Percentiles rank a stretch among this genome's conserved stretches.
Evolutionary conservation across 2,797 vertebrate genomes (phyloP).

Genomic region (Molothrus ater): DNA sequence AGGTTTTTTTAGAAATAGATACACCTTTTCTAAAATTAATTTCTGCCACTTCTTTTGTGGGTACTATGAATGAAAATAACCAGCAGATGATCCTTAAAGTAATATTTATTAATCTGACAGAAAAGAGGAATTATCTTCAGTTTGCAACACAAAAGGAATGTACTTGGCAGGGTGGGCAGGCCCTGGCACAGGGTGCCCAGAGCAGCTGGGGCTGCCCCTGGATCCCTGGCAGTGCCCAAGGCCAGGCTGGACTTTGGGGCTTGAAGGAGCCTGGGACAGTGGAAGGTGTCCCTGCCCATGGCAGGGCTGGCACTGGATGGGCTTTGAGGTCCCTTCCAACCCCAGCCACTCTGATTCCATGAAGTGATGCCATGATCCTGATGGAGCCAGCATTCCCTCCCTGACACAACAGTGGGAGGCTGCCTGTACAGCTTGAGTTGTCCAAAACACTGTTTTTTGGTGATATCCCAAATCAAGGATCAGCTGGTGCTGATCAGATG

Average conservation of each 20-base stretch:
- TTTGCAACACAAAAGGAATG: background rate
- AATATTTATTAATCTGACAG: background rate
- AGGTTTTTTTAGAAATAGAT: background rate
- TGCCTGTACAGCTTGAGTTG: background rate
- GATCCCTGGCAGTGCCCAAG: background rate
- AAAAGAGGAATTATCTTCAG: background rate
- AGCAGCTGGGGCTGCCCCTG: background rate
- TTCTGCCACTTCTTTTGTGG: background rate
- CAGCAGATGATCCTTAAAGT: background rate
- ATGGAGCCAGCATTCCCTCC: background rate
- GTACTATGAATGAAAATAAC: background rate
- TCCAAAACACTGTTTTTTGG: background rate
- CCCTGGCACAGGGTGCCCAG: background rate
- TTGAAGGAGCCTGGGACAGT: background rate
- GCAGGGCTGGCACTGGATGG: accelerated
- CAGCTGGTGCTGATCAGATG: background rate
- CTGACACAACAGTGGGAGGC: background rate
- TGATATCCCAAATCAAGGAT: background rate
- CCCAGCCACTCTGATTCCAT: background rate
- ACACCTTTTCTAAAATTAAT: background rate
- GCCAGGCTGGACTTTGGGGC: background rate
- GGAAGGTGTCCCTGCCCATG: background rate
- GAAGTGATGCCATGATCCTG: background rate
- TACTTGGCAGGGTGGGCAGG: accelerated
- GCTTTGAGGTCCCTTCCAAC: accelerated